Evolutionary conservation across 2,113 vertebrate genomes (phyloP).

Genomic region (Daphoenositta chrysoptera): DNA sequence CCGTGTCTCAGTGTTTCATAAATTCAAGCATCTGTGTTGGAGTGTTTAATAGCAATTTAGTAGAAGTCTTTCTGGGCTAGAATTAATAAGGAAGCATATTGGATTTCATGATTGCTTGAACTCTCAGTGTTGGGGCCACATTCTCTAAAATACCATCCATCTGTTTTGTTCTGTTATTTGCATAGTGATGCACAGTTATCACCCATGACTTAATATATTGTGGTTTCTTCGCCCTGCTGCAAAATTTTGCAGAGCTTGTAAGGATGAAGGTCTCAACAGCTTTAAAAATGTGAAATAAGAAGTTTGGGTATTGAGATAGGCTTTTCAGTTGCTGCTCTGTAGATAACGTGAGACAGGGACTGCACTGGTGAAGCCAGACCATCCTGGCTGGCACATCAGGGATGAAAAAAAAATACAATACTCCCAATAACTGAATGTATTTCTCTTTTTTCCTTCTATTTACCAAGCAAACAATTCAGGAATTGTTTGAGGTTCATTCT

Average conservation of each 20-base stretch:
- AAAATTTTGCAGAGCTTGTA: not conserved
- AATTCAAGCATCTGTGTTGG: not conserved
- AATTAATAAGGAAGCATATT: not conserved
- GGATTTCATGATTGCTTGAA: not conserved
- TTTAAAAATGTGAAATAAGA: not conserved
- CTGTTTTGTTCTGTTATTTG: not conserved
- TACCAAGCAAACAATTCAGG: conserved; percentile 88
- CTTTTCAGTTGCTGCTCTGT: not conserved
- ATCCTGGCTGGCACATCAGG: not conserved
- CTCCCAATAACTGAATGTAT: not conserved
- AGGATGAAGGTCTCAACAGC: not conserved
- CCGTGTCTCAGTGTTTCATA: not conserved
- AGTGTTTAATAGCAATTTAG: not conserved
- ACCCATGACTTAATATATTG: not conserved
- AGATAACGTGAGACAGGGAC: not conserved
- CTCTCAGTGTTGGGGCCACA: not conserved
- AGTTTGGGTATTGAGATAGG: not conserved
- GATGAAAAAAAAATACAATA: not conserved
- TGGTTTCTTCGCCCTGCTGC: not conserved
- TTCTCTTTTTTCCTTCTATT: not conserved
- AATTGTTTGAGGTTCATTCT: conserved; percentile 91
- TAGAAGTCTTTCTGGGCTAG: not conserved
- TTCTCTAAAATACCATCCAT: not conserved
- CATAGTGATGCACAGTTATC: not conserved
- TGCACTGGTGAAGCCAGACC: not conserved